phyloP scores from a whole-genome alignment of 2,113 vertebrate genomes.

The Amphilophus citrinellus region DNA sequence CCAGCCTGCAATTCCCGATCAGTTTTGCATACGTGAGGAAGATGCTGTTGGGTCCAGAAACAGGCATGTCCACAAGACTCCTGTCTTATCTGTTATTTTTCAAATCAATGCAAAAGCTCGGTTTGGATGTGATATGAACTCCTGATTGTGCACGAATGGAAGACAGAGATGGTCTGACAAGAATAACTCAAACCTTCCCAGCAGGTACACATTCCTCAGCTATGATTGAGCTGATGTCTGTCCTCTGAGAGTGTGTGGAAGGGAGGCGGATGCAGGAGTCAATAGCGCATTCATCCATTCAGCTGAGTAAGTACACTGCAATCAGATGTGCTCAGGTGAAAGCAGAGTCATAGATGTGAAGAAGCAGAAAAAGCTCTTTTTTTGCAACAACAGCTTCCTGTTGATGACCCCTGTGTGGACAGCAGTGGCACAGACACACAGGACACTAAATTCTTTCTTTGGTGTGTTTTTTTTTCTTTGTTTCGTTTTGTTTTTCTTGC shows the following conservation, averaged over 20 bases:
- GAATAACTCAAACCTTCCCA: not conserved
- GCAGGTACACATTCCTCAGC: slow-evolving; percentile 44
- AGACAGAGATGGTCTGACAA: slow-evolving; percentile 18
- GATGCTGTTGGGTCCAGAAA: not conserved
- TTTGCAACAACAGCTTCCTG: not conserved
- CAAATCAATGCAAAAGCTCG: slow-evolving; percentile 20
- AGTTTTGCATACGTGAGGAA: not conserved
- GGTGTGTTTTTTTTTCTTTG: not conserved
- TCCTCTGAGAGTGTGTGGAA: not conserved
- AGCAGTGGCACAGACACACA: not conserved
- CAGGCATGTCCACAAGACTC: not conserved
- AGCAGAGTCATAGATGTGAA: not conserved
- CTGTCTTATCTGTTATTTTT: not conserved
- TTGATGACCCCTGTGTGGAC: not conserved
- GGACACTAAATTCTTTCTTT: not conserved
- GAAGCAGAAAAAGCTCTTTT: not conserved
- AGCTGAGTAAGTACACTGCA: not conserved
- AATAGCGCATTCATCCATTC: slow-evolving; percentile 4
- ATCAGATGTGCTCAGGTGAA: slow-evolving; percentile 2
- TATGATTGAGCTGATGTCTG: not conserved
- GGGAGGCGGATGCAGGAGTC: not conserved
- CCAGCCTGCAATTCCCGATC: not conserved
- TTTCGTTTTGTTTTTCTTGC: not conserved
- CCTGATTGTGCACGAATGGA: slow-evolving; percentile 5
- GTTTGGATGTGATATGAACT: slow-evolving; percentile 18